A percentile compares a stretch with the other conserved stretches of the same genome.
Evolutionary conservation across 2,797 vertebrate genomes (phyloP).

Genomic region (Acropternis orthonyx): DNA sequence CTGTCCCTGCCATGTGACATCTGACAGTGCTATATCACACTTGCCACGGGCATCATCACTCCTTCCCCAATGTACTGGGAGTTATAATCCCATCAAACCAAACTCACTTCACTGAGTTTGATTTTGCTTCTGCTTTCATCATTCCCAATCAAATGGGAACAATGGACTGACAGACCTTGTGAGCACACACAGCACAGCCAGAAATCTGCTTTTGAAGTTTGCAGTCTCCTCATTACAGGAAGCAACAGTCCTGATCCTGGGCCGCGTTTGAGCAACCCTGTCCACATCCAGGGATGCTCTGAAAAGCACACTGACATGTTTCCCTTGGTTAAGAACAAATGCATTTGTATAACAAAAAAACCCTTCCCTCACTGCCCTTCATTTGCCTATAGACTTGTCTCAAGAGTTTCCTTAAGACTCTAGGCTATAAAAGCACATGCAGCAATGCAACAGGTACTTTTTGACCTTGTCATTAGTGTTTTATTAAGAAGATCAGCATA

Average conservation of each 20-base stretch:
- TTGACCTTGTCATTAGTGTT: not conserved
- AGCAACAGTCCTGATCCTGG: not conserved
- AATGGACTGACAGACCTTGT: not conserved
- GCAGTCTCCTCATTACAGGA: not conserved
- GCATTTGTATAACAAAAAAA: not conserved
- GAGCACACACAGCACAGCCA: not conserved
- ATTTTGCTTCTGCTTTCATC: constrained; percentile 28
- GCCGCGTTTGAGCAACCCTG: not conserved
- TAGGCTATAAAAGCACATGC: not conserved
- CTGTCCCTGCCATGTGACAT: not conserved
- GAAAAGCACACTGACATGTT: not conserved
- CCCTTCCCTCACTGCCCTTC: not conserved
- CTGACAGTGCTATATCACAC: not conserved
- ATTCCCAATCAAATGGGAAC: not conserved
- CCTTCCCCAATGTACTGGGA: not conserved
- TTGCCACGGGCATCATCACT: not conserved
- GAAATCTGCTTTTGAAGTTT: not conserved
- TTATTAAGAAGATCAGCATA: not conserved
- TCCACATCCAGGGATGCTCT: not conserved
- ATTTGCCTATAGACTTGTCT: not conserved
- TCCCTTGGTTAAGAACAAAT: not conserved
- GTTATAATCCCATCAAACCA: not conserved
- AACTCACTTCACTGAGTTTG: not conserved
- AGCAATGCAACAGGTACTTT: not conserved
- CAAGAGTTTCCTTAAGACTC: not conserved